Conservation (phyloP, 2,888 invertebrate species). For the Sycophila texana region DNA sequence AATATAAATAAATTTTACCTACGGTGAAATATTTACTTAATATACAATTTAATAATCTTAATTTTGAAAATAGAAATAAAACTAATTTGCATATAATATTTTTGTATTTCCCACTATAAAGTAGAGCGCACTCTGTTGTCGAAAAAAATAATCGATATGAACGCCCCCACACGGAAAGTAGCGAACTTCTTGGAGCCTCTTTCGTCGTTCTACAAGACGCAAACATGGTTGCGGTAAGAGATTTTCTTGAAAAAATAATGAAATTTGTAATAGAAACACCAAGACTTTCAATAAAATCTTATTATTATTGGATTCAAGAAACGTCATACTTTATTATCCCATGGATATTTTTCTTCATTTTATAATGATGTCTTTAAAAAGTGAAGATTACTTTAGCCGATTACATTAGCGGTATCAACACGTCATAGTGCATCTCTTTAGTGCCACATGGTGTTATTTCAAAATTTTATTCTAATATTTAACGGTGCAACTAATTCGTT, state of each 20-base stretch:
- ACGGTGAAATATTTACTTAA: no score
- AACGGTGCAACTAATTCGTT: background rate
- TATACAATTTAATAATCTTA: no score
- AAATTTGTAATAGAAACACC: background rate
- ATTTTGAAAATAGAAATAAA: no score
- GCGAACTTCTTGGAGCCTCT: conserved; percentile 37
- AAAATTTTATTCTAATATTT: background rate
- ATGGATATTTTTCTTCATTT: background rate
- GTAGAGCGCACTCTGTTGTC: background rate
- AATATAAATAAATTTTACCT: no score
- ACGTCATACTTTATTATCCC: background rate
- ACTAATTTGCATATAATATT: no score
- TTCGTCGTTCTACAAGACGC: conserved; percentile 61
- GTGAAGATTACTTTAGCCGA: conserved; percentile 30
- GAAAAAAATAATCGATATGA: background rate
- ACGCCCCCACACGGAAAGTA: conserved; percentile 54
- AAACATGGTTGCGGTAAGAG: conserved; percentile 71
- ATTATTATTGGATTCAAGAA: background rate
- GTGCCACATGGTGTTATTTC: conserved; percentile 27
- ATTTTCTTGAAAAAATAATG: conserved; percentile 26
- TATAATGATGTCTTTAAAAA: conserved; percentile 26
- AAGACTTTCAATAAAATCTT: conserved; percentile 14
- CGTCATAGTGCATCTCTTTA: background rate
- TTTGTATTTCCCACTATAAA: background rate
- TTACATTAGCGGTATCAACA: background rate